These are phyloP conservation scores for Otus sunia DNA, from an alignment of 2,113 vertebrate species.

Conservation along the genomic window DNA sequence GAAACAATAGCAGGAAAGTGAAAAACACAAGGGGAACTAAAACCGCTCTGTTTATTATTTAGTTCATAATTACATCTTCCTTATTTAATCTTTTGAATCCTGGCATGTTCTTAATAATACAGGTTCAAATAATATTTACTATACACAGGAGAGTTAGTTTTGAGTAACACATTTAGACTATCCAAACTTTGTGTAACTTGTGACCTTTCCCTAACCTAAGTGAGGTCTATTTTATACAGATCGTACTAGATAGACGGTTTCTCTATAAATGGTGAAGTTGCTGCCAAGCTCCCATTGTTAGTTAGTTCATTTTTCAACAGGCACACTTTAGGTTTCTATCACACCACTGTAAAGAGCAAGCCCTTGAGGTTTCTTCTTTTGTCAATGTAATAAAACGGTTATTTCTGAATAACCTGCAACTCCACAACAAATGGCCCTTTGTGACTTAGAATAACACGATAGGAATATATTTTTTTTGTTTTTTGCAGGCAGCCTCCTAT, in stretches of 20 bases:
- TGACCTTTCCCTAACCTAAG: constrained; percentile 78
- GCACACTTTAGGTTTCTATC: constrained; percentile 41
- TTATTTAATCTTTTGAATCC: constrained; percentile 84
- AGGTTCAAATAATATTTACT: constrained; percentile 80
- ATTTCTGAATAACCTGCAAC: constrained; percentile 32
- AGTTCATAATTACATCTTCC: constrained; percentile 86
- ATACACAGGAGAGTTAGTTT: constrained; percentile 82
- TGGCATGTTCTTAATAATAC: constrained; percentile 77
- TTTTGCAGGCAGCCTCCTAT: background rate
- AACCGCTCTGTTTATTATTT: constrained; percentile 86
- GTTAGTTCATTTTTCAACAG: constrained; percentile 49
- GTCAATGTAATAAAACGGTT: constrained; percentile 16
- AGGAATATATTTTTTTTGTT: background rate
- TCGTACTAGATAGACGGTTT: constrained; percentile 27
- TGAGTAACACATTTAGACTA: constrained; percentile 73
- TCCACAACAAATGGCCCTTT: background rate
- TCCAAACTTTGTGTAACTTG: constrained; percentile 76
- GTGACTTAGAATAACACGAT: background rate
- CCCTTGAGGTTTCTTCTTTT: constrained; percentile 44
- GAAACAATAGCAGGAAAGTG: constrained; percentile 98
- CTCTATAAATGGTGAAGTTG: constrained; percentile 27
- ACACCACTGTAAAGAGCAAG: constrained; percentile 13
- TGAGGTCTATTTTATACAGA: constrained; percentile 66
- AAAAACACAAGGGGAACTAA: constrained; percentile 86
- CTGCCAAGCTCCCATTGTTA: constrained; percentile 52